Percentiles rank a stretch among this genome's conserved stretches.
Evolutionary conservation across 2,888 invertebrate genomes (phyloP).

Genomic region (Ptilodon capucinus): DNA sequence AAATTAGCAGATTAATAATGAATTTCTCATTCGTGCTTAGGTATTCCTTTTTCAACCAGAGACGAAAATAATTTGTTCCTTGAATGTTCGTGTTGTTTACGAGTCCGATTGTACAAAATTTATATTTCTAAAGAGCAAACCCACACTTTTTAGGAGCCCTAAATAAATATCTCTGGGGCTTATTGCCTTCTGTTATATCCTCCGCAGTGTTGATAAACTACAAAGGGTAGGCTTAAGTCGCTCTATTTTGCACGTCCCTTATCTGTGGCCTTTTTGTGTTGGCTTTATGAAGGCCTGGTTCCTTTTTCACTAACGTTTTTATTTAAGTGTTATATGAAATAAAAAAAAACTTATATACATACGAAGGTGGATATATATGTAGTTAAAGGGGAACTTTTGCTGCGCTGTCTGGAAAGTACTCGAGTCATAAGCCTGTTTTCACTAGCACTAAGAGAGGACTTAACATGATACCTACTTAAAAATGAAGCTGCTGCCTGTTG

Average conservation of each 20-base stretch:
- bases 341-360: too few relatives aligned
- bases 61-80: not conserved
- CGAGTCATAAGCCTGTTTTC: too few relatives aligned
- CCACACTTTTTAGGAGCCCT: not conserved
- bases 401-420: too few relatives aligned
- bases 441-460: too few relatives aligned
- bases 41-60: not conserved
- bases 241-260: slow-evolving; percentile 9
- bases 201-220: slow-evolving; percentile 8
- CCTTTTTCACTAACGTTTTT: not conserved
- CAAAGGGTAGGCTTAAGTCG: slow-evolving; percentile 11
- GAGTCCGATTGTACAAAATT: not conserved
- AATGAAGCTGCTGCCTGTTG: too few relatives aligned
- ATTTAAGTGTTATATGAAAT: not conserved
- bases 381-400: too few relatives aligned
- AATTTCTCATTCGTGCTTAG: not conserved
- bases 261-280: slow-evolving; percentile 8
- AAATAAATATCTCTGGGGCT: slow-evolving; percentile 1
- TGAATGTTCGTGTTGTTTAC: not conserved
- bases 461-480: too few relatives aligned
- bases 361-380: too few relatives aligned
- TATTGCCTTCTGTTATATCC: slow-evolving; percentile 4
- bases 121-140: not conserved
- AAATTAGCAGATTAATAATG: not conserved
- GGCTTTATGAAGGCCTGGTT: not conserved